Evolutionary conservation across 2,113 vertebrate species (phyloP).

Genomic region (Bufo bufo): DNA sequence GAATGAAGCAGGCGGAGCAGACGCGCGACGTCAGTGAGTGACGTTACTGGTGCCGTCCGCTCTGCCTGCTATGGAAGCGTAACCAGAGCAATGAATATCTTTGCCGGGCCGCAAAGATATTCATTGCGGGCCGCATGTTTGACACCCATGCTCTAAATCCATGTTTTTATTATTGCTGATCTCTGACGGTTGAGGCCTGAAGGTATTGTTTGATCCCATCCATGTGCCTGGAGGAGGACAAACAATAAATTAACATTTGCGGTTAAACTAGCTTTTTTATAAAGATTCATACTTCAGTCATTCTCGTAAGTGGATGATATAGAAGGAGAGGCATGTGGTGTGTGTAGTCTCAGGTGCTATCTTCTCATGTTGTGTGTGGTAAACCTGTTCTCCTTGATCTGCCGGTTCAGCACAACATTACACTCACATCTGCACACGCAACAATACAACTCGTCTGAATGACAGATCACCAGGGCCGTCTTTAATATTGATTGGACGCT

Average conservation of each 20-base stretch:
- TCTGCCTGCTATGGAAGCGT: too few relatives aligned
- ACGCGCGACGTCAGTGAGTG: too few relatives aligned
- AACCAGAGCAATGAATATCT: too few relatives aligned
- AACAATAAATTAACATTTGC: neutral
- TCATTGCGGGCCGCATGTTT: too few relatives aligned
- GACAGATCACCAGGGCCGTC: neutral
- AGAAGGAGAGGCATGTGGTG: neutral
- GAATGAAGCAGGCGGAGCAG: too few relatives aligned
- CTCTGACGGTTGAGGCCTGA: neutral
- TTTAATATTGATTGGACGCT: too few relatives aligned
- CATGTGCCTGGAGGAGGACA: neutral
- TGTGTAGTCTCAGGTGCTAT: neutral
- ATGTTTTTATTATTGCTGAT: neutral
- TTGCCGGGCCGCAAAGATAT: too few relatives aligned
- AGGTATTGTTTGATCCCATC: neutral
- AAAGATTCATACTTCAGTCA: too few relatives aligned
- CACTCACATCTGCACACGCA: neutral
- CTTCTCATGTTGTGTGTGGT: neutral
- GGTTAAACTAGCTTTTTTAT: neutral
- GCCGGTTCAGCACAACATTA: neutral
- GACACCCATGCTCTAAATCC: too few relatives aligned
- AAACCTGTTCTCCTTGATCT: constrained; percentile 30
- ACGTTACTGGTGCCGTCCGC: too few relatives aligned
- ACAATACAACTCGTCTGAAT: too few relatives aligned
- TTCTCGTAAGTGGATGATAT: neutral